Evolutionary conservation across 2,888 invertebrate genomes (phyloP), one percentile per base, ranked within the genome.

Genomic region (Brassicogethes aeneus): DNA sequence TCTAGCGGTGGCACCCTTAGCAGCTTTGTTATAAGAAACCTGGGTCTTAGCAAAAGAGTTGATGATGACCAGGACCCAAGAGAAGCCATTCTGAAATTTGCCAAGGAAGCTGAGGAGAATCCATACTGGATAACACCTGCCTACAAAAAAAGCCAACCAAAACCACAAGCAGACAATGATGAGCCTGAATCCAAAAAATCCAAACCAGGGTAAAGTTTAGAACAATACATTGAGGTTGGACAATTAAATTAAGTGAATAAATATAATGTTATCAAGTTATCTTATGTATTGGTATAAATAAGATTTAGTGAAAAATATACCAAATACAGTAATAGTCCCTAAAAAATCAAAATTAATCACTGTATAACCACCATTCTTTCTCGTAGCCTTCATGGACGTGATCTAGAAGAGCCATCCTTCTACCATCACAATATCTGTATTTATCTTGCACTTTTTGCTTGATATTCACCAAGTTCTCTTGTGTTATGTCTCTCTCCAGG

Each of bases 361-460:
- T 87, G 70, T 89, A 93, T 61, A 89, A 88, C 97, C 97, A 97
- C 84, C 92, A 87, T 66, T 96, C 96, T 72, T 92, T 93, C 68
- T 99, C 97, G 68, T 96, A 95, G 45, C 99, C 99, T 74, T 99
- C 99, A 68, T 95, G 90, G 31, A 99, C 97, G 69, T 99, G 99
- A 66, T 93, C 92, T 56, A 99, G 74, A 54, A 99, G 75, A 46
- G 92, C 94, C 72, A 91, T 90, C 56, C 97, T 81, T 59, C 99
- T 82, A 64, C 89, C 91, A 72, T 99, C 96, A 74, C 97, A 99
- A 71, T 99, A 99, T 74, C 92, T 85, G 72, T 91, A 94, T 72
- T 95, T 96, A 69, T 96, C 95, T 72, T 95, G 94, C 59, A 99
- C 97, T 72, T 95, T 96, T 71, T 97, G 97, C 71, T 97, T 99